Evolutionary conservation across 1,140 invertebrate species (phyloP), one percentile per base, ranked within the genome.

Genomic region (Drosophila aff.): DNA sequence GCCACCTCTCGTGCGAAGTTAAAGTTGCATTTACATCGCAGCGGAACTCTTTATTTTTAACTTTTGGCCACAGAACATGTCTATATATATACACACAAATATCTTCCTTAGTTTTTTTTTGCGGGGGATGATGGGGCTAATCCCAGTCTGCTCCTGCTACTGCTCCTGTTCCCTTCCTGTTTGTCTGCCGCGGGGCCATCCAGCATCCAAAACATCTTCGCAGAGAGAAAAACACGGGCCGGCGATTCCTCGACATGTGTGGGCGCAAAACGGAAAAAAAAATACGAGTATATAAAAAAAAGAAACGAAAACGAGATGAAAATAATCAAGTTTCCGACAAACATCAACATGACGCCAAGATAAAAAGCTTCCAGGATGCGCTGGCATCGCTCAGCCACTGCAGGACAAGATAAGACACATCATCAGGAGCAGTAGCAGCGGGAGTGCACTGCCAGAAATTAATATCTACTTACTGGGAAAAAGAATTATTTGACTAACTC

Each of bases 271-370:
- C 46, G 53, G 59, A 53, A 72, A 57, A 21, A 38, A 62, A 53
- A 64, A 47, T n/a, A 38, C n/a, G n/a, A n/a, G n/a, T 7, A 16
- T 36, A 21, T 3, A 21, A 53, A 46, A 41, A 60, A 75, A 75
- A 59, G n/a, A 59, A 46, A 44, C 60, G 71, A 75, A 59, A 77
- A 78, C 80, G 52, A 62, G 79, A 78, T 66, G 64, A 90, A 89
- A 90, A 89, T 89, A 89, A 89, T 89, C 85, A 89, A 89, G 85
- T 89, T 89, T 89, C 85, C 85, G 85, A 89, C 85, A 90, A 89
- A 90, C 85, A 89, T 89, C 85, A 90, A 89, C 85, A 89, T 89
- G 85, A 90, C 85, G 85, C 85, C 85, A 81, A 89, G 85, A 90
- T 90, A 89, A 89, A 89, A 89, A 90, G 78, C 78, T 85, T 78